These are phyloP conservation scores for Apaloderma vittatum DNA, from an alignment of 2,113 vertebrate species.

Conservation along the genomic window DNA sequence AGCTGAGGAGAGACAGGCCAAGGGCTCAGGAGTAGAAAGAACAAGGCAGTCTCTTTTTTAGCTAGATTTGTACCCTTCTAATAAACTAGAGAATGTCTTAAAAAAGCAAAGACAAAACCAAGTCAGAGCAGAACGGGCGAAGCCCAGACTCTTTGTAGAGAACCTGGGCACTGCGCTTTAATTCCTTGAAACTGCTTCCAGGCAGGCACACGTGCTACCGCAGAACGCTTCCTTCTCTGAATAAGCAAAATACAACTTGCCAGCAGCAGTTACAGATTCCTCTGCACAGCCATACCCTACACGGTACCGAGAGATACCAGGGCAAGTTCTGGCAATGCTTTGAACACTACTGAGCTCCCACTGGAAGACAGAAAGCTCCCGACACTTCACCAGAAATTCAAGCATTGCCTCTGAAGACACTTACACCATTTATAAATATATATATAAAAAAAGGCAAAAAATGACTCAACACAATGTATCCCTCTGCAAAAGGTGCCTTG, in stretches of 20 bases:
- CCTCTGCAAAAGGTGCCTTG: rapidly evolving
- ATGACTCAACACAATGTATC: rapidly evolving
- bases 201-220: too few species aligned
- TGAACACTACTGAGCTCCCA: rapidly evolving
- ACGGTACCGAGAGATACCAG: neutral
- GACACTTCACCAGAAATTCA: neutral
- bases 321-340: neutral
- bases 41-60: neutral
- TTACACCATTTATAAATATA: too few species aligned
- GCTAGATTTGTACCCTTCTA: neutral
- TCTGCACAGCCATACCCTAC: neutral
- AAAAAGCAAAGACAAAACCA: neutral
- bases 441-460: neutral
- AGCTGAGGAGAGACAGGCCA: neutral
- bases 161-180: neutral
- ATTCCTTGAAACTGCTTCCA: neutral
- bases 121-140: neutral
- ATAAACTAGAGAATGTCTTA: neutral
- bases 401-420: neutral
- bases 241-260: neutral
- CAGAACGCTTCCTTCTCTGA: neutral
- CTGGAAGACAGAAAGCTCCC: neutral
- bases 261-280: neutral
- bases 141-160: neutral
- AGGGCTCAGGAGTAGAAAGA: neutral